Base-by-base conservation (phyloP, 2,113 vertebrate genomes). In the Penelope pileata region DNA sequence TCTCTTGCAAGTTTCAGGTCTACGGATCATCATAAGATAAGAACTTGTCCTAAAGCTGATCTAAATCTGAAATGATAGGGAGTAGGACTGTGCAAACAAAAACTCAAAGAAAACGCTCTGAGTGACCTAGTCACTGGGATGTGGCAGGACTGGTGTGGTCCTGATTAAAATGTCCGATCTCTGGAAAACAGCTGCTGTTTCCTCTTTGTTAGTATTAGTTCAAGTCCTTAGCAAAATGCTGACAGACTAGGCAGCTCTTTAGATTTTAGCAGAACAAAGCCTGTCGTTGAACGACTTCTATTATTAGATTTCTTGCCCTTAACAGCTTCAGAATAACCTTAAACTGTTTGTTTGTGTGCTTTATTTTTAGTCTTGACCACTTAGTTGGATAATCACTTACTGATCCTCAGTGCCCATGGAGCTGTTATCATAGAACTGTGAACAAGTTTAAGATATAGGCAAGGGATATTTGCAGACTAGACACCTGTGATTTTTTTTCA, bases 101-200 rank as follows among this genome's bases (percentile, higher is more conserved):
- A 58, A 1, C 11, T 6, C 3, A 2, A 43, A 36, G 19, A 3
- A 3, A 4, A 6, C 4, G 36, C 3, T 2, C 9, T 77, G n/a
- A 68, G 36, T 53, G 15, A 7, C 16, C 40, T 70, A 80, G 54
- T 26, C 50, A 29, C 22, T 45, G 40, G 60, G 26, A 63, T 15
- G 45, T 36, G 26, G 17, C 40, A 86, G 53, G 58, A 63, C 12
- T 67, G n/a, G 4, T 54, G 16, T 23, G 4, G 5, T 4, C 21
- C 26, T 47, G n/a, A 24, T 60, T 77, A 60, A 70, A 81, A 74
- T 6, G 22, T 48, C 12, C 1, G 3, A 29, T 56, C 12, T 73
- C 34, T 6, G 17, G 38, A 79, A 79, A 72, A 50, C 18, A 88
- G 26, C 32, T 42, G 4, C 8, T 76, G 22, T 76, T 92, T 67